Base-by-base conservation (phyloP, 2,797 vertebrate species). In the Labroides dimidiatus region DNA sequence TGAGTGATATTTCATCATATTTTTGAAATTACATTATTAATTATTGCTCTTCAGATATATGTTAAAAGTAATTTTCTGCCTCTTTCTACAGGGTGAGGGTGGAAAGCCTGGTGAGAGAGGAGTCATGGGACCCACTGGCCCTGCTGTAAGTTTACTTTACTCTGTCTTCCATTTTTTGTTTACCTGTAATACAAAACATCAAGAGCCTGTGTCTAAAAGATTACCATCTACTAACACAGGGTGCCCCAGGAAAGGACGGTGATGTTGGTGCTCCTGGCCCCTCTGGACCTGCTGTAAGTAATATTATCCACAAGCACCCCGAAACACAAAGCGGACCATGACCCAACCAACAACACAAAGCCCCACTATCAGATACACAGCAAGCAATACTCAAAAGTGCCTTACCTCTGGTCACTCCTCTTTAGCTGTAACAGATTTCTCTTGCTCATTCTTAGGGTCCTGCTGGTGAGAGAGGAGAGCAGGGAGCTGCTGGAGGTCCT, bases 21-120 rank as follows among this genome's bases (percentile, higher is more conserved):
- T 3, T 27, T 3, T 27, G 6, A 3, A 3, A 27, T 27, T 6
- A 27, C 6, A 27, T 27, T 3, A 27, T 6, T 1, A 33, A 33
- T 6, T 33, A 6, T 9, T 33, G 7, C 4, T 21, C 5, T 20
- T 20, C 1, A 6, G n/a, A 52, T 64, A 36, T 39, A 4, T 63
- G 16, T 0, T 73, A 47, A 78, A 19, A 0, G 1, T 65, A 19
- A 6, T 58, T 63, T 69, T 67, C 43, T 52, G 1, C 17, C 50
- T 14, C 30, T 55, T 21, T 80, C 10, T 64, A 0, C 54, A 98
- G 98, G 98, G 98, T 71, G 97, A 99, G 1, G 82, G 75, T 11
- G 98, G 98, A 77, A 99, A 99, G 89, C 53, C 95, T 0, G 98
- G 98, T 0, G 98, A 99, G 91, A 96, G 95, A 89, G 98, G 98